Base-by-base conservation (phyloP, 35 echinoderm and acorn worm genomes). In the Lytechinus pictus region DNA sequence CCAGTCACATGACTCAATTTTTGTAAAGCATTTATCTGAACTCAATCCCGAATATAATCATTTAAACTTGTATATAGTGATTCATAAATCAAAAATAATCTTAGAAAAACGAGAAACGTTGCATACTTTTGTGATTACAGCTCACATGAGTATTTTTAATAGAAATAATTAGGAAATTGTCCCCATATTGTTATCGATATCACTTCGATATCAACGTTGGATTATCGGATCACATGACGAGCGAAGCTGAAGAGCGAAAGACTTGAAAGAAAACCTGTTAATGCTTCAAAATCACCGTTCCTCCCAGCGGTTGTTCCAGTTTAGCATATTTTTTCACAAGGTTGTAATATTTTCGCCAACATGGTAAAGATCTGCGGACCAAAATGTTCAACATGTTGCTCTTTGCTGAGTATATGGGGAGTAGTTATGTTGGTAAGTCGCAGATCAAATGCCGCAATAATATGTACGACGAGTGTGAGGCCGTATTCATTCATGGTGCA, bases 401-500 rank as follows among this genome's bases (percentile, higher is more conserved):
- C 97, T 14, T 28, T 99, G 72, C 55, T 97, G 93, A 99, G 98
- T 97, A 97, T 95, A 87, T 97, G 98, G 98, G 98, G 98, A 54
- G 94, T 99, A 27, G 94, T 99, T n/a, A 99, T 99, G 98, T 72
- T 99, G 89, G 98, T 99, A 96, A 97, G 97, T 98, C 58, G 66
- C 19, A 79, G 66, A 79, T 12, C 56, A 58, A 13, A 58, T 10
- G 56, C 8, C 56, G 12, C 9, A 58, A 58, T 58, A 58, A 58
- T 58, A 13, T 58, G 56, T 4, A 44, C 33, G 33, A 44, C 33
- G 33, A 44, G 33, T 44, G 33, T 2, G 33, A 44, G 33, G 33
- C 33, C 33, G 33, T 44, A 44, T 0, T 44, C 2, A 44, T 44
- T 44, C 33, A 44, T 44, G 33, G 33, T 44, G 33, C 33, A 44